These are phyloP conservation scores for Pongo abelii DNA, from an alignment of 2,113 vertebrate species.

Conservation along the genomic window DNA sequence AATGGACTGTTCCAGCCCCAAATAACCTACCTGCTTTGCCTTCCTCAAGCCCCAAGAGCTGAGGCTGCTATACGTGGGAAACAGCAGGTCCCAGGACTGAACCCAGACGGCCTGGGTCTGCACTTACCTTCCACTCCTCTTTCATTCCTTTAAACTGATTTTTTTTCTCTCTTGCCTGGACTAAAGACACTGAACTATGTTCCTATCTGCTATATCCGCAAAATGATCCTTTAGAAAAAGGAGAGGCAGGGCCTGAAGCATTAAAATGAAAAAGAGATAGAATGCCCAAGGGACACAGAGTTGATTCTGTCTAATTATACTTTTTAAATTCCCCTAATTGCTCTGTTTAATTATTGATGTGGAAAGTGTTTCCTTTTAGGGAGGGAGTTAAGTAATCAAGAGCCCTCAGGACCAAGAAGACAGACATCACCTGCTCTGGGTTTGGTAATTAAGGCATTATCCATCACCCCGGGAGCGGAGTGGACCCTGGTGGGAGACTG, in stretches of 20 bases:
- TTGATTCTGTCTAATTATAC: constrained; percentile 85
- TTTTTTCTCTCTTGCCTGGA: neutral
- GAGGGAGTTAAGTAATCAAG: constrained; percentile 66
- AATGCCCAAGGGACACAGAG: constrained; percentile 75
- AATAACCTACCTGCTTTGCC: rapidly evolving
- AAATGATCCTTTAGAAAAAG: constrained; percentile 22
- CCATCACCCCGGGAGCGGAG: rapidly evolving
- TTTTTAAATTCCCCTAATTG: constrained; percentile 89
- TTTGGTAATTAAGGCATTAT: constrained; percentile 41
- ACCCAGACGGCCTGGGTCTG: neutral
- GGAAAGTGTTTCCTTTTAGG: constrained; percentile 76
- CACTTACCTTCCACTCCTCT: neutral
- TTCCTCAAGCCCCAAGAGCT: neutral
- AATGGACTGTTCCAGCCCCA: neutral
- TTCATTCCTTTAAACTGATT: neutral
- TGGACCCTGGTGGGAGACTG: neutral
- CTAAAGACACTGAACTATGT: neutral
- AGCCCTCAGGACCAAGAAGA: constrained; percentile 32
- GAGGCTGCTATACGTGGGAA: neutral
- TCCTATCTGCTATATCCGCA: neutral
- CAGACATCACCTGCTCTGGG: constrained; percentile 49
- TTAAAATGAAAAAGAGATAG: constrained; percentile 53
- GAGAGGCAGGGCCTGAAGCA: neutral
- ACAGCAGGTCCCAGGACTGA: neutral
- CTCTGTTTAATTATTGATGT: constrained; percentile 89